Base-by-base conservation (phyloP, 2,888 invertebrate species). In the Lithophane semibrunnea region DNA sequence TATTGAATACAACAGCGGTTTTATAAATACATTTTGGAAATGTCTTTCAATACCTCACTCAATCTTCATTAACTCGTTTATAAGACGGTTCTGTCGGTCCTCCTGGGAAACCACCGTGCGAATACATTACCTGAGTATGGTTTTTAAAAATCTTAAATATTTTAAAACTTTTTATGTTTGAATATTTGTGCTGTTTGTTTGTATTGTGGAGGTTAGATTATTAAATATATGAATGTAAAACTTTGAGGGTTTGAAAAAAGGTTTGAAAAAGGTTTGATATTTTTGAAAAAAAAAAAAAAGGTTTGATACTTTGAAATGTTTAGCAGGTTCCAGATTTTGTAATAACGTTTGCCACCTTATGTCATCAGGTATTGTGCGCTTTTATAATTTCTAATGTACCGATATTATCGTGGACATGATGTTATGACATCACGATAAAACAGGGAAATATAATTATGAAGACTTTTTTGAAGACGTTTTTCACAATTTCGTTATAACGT, bases 21-120 rank as follows among this genome's bases (percentile, higher is more conserved):
- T 78, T 82, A 47, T 21, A 76, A 75, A 80, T 77, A 83, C 49
- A 73, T 75, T 76, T 68, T 44, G 42, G 44, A 71, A 71, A 60
- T 60, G n/a, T 73, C 64, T 82, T 68, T 76, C 61, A 72, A 69
- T 64, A 85, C 88, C 83, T 75, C 73, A 52, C 81, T 87, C 88
- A 76, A 85, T 87, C 88, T 85, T 83, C 78, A 87, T 87, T 86
- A 83, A 49, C 56, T 70, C 44, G 61, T 80, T 83, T 79, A 70
- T 80, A 86, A 88, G 83, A 80, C 37, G 68, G 80, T 68, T 82
- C 61, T 81, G 79, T 52, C 24, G 8, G 18, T 60, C 60, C 89
- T 47, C 76, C 1, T 44, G 86, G 79, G 85, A 77, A 13, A n/a
- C 12, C 37, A 16, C 54, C 52, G 65, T 77, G 73, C 72, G 75